These are phyloP conservation scores for Amphimedon queenslandica DNA, from an alignment of 37 sponge, comb jelly and placozoan genomes.

Conservation along the genomic window DNA sequence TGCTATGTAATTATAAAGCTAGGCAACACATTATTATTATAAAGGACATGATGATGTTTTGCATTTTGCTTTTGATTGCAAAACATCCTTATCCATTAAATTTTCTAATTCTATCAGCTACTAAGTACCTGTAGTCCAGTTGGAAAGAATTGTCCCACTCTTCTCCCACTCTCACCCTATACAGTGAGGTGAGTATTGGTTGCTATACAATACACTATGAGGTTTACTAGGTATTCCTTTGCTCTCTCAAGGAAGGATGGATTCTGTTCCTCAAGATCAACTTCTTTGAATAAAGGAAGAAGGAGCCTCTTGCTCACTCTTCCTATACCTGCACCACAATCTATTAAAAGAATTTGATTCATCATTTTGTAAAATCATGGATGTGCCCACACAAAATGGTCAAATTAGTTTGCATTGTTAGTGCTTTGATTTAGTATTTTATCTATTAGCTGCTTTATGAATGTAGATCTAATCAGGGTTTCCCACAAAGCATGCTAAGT, in stretches of 20 bases:
- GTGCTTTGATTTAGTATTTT: no score
- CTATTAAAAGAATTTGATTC: no score
- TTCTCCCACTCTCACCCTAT: conserved; percentile 8
- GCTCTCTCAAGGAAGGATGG: conserved; percentile 70
- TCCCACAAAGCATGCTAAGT: no score
- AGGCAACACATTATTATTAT: background rate
- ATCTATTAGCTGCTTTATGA: no score
- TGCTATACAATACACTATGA: background rate
- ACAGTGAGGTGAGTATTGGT: background rate
- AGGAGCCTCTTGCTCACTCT: conserved; percentile 78
- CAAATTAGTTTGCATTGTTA: background rate
- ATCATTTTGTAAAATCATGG: no score
- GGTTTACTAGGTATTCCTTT: conserved; percentile 48
- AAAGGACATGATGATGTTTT: background rate
- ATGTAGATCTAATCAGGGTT: no score
- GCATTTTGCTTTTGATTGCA: no score
- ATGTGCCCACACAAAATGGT: conserved; percentile 4
- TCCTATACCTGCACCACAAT: conserved; percentile 98
- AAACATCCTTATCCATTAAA: background rate
- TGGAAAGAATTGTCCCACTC: conserved; percentile 23
- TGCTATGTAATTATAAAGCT: background rate
- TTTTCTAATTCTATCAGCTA: background rate
- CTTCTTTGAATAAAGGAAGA: conserved; percentile 77
- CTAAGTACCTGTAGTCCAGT: conserved; percentile 40
- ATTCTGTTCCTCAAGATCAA: conserved; percentile 91